phyloP scores from a whole-genome alignment of 2,797 vertebrate genomes.

The Gobio occitaniae region DNA sequence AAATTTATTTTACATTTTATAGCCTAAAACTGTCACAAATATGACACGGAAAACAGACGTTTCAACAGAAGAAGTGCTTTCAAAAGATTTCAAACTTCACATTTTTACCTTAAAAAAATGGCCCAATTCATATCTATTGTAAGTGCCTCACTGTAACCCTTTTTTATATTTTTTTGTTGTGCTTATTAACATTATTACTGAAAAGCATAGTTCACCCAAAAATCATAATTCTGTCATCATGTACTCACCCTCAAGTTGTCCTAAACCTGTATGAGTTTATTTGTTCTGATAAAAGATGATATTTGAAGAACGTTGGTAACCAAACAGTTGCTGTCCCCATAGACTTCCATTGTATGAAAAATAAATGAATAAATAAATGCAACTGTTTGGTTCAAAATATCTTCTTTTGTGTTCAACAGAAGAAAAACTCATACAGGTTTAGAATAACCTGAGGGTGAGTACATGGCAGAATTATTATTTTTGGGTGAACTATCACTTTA shows the following conservation, averaged over 20 bases:
- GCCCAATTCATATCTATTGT: no score
- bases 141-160: background rate
- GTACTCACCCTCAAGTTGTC: background rate
- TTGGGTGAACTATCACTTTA: background rate
- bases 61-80: background rate
- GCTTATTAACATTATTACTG: background rate
- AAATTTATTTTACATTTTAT: no score
- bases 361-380: background rate
- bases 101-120: background rate
- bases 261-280: background rate
- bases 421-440: background rate
- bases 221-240: background rate
- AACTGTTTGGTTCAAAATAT: background rate
- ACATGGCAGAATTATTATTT: background rate
- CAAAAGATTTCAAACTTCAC: background rate
- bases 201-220: background rate
- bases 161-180: background rate
- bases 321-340: background rate
- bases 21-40: background rate
- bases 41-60: background rate
- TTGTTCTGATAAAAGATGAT: background rate
- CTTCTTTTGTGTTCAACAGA: background rate
- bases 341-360: background rate
- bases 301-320: background rate
- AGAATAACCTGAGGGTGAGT: no score